These are phyloP conservation scores for Crocallis elinguaria DNA, from an alignment of 2,888 invertebrate species.

Conservation along the genomic window DNA sequence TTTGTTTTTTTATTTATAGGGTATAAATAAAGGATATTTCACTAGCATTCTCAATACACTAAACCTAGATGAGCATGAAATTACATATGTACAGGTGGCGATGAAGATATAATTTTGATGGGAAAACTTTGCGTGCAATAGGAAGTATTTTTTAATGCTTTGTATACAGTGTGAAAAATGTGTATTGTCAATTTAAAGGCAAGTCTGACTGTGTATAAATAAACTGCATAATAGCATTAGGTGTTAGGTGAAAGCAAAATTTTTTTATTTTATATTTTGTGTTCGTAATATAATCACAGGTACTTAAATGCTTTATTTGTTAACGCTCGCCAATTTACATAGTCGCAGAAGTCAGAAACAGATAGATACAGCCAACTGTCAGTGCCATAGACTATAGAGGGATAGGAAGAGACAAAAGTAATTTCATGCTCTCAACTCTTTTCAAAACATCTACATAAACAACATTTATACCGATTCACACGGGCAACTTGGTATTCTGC, in stretches of 20 bases:
- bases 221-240: not conserved
- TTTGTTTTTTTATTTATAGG: slow-evolving; percentile 44
- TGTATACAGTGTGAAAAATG: slow-evolving; percentile 1
- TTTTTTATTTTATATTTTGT: too few relatives aligned
- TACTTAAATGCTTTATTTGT: too few relatives aligned
- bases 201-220: slow-evolving; percentile 1
- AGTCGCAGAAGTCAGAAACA: not conserved
- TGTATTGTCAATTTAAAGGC: slow-evolving; percentile 1
- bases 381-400: slow-evolving; percentile 41
- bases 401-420: slow-evolving; percentile 56
- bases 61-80: slow-evolving; percentile 80
- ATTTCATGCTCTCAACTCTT: slow-evolving; percentile 78
- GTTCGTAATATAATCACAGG: too few relatives aligned
- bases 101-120: slow-evolving; percentile 26
- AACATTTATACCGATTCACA: slow-evolving; percentile 79
- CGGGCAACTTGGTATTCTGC: slow-evolving; percentile 67
- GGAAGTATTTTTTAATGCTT: slow-evolving; percentile 25
- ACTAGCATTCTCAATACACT: slow-evolving; percentile 84
- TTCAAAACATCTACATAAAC: slow-evolving; percentile 64
- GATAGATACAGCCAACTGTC: slow-evolving; percentile 23
- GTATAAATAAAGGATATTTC: slow-evolving; percentile 63
- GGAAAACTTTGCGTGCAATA: slow-evolving; percentile 38
- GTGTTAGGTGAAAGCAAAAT: not conserved
- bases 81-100: slow-evolving; percentile 62
- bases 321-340: too few relatives aligned